phyloP scores from a whole-genome alignment of 2,888 invertebrate genomes.

The Thecophora atra region DNA sequence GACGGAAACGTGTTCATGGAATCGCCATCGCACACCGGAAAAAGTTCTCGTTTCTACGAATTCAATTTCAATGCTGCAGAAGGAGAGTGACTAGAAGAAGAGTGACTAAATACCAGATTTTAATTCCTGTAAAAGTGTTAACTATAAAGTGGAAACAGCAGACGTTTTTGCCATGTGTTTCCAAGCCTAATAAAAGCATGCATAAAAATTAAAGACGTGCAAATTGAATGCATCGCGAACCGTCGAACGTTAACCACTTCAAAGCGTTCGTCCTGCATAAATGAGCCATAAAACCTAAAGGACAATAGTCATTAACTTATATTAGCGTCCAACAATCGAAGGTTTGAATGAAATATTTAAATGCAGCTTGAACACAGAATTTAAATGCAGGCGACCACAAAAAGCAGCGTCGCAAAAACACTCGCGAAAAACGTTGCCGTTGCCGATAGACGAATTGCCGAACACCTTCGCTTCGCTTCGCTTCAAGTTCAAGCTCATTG shows the following conservation, averaged over 20 bases:
- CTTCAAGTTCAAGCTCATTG: conserved; percentile 20
- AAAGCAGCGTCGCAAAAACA: not conserved
- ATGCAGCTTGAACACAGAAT: not conserved
- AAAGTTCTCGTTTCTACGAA: conserved; percentile 8
- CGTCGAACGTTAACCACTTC: no score
- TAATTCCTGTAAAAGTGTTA: no score
- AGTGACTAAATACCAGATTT: no score
- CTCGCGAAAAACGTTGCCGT: not conserved
- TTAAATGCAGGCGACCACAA: conserved; percentile 1
- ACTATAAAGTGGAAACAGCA: no score
- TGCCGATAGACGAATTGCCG: conserved; percentile 12
- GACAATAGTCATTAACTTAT: conserved; percentile 9
- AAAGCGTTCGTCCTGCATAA: conserved; percentile 8
- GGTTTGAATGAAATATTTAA: conserved; percentile 4
- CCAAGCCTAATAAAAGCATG: not conserved
- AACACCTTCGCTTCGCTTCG: not conserved
- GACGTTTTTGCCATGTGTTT: no score
- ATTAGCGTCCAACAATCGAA: conserved; percentile 16
- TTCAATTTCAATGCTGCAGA: conserved; percentile 9
- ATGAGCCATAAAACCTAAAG: not conserved
- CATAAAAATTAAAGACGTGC: no score
- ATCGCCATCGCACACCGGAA: not conserved
- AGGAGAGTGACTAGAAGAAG: no score
- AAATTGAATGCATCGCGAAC: no score
- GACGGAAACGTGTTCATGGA: conserved; percentile 29